phyloP scores from a whole-genome alignment of 1,140 invertebrate species.

The Harlomillsia oculata region DNA sequence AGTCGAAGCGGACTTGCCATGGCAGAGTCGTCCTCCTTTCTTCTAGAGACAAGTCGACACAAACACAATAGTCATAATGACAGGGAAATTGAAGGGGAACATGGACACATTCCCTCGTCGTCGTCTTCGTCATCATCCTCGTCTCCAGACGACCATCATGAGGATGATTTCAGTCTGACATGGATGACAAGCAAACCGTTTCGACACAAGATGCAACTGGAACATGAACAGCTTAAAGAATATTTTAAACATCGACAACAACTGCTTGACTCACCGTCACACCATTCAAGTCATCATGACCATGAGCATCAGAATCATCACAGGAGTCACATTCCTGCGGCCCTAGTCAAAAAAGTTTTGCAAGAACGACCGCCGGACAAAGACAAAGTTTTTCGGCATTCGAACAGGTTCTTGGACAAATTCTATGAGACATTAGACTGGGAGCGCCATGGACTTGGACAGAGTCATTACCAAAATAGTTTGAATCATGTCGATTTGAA shows the following conservation, averaged over 20 bases:
- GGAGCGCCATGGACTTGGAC: not conserved
- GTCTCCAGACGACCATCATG: not conserved
- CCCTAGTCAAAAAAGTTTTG: not conserved
- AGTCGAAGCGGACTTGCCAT: not conserved
- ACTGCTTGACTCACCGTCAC: not conserved
- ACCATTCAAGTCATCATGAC: slow-evolving; percentile 3
- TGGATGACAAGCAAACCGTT: slow-evolving; percentile 1
- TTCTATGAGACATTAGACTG: slow-evolving; percentile 13
- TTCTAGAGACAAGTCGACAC: not conserved
- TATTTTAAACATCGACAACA: slow-evolving; percentile 3
- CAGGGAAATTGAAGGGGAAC: not conserved
- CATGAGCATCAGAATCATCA: not conserved
- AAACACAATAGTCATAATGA: not conserved
- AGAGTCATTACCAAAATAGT: slow-evolving; percentile 1
- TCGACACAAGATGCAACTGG: slow-evolving; percentile 1
- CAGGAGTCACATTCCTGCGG: not conserved
- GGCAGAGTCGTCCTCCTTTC: not conserved
- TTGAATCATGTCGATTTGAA: slow-evolving; percentile 14
- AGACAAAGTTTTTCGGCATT: slow-evolving; percentile 11
- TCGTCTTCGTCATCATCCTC: too few relatives aligned
- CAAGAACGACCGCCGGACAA: not conserved
- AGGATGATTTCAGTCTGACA: not conserved
- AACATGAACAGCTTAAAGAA: slow-evolving; percentile 4
- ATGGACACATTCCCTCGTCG: too few relatives aligned
- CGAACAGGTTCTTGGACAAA: slow-evolving; percentile 17